Evolutionary conservation across 35 echinoderm and acorn worm genomes (phyloP).

Genomic region (Amphiura filiformis): DNA sequence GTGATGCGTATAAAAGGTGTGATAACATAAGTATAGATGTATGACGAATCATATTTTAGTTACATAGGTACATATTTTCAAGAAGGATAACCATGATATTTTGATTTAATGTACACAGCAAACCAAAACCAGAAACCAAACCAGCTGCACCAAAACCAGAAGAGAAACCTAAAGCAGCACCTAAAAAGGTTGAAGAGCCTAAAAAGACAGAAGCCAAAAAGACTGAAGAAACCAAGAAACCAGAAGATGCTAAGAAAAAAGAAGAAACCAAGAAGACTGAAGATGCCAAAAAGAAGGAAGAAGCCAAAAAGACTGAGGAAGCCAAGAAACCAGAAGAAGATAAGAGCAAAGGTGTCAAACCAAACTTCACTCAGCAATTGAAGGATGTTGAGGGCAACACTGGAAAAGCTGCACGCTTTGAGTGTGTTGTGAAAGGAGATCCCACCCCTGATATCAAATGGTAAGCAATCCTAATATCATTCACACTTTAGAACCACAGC

Average conservation of each 20-base stretch:
- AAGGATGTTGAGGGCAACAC: slow-evolving; percentile 6
- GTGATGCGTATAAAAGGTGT: too few species aligned
- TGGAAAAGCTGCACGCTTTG: slow-evolving; percentile 34
- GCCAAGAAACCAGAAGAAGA: neutral
- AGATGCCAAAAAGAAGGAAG: neutral
- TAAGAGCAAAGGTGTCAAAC: neutral
- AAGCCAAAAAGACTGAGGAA: neutral
- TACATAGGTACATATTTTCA: too few species aligned
- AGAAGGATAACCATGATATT: too few species aligned
- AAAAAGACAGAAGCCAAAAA: neutral
- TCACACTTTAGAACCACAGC: neutral
- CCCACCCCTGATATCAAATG: slow-evolving; percentile 50
- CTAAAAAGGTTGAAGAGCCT: neutral
- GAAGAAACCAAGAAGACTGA: neutral
- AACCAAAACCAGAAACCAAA: neutral
- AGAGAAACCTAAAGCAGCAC: neutral
- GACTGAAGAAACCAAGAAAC: neutral
- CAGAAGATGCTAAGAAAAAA: neutral
- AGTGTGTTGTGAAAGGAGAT: slow-evolving; percentile 39
- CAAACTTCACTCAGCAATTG: slow-evolving; percentile 15
- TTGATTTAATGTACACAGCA: neutral
- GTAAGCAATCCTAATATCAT: slow-evolving; percentile 14
- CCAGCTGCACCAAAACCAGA: neutral
- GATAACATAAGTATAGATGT: too few species aligned
- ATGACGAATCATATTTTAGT: too few species aligned